Conservation (phyloP, 2,113 vertebrate genomes). For the Neolamprologus fasciatus region DNA sequence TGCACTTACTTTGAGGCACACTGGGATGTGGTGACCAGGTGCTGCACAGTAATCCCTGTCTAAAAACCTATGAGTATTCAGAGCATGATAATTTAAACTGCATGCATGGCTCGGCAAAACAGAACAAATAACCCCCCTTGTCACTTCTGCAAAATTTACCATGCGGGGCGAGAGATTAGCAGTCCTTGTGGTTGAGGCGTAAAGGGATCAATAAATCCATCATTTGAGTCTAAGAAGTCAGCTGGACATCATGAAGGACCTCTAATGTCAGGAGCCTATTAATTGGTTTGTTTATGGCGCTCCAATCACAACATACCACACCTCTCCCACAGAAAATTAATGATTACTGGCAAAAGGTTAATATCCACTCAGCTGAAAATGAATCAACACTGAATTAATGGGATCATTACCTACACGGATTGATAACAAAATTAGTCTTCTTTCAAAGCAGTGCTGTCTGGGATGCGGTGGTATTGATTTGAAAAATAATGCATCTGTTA, state of each 20-base stretch:
- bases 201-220: slow-evolving; percentile 38
- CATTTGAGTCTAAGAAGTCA: slow-evolving; percentile 38
- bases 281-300: slow-evolving; percentile 63
- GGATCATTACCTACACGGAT: slow-evolving; percentile 72
- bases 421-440: slow-evolving; percentile 70
- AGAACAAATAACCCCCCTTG: slow-evolving; percentile 19
- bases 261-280: slow-evolving; percentile 36
- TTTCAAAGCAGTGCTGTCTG: slow-evolving; percentile 44
- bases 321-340: slow-evolving; percentile 69
- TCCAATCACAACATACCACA: slow-evolving; percentile 61
- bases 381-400: slow-evolving; percentile 74
- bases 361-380: slow-evolving; percentile 75
- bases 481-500: slow-evolving; percentile 54
- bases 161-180: slow-evolving; percentile 26
- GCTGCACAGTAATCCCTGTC: not conserved
- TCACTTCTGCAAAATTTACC: slow-evolving; percentile 17
- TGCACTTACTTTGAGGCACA: not conserved
- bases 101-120: slow-evolving; percentile 29
- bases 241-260: slow-evolving; percentile 41
- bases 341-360: slow-evolving; percentile 74
- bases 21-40: slow-evolving; percentile 31
- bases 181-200: not conserved
- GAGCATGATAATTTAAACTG: slow-evolving; percentile 55
- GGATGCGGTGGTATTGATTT: slow-evolving; percentile 57
- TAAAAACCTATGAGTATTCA: slow-evolving; percentile 36